Conservation (phyloP, 2,113 vertebrate species). For the Zosterops japonicus region DNA sequence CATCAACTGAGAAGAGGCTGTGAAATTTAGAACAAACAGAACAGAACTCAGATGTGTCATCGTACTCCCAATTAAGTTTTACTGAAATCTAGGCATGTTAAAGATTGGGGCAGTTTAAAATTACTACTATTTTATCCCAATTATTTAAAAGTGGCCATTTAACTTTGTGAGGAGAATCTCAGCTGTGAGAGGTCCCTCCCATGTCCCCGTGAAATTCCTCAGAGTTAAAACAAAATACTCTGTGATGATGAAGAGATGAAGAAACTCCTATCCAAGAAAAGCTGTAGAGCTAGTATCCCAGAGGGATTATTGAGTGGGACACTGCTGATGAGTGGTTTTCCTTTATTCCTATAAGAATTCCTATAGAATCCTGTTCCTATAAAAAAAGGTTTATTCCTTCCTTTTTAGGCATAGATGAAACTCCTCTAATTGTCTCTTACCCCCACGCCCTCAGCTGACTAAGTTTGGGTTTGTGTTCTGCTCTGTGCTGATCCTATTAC, state of each 20-base stretch:
- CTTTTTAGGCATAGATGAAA: background rate
- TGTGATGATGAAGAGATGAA: background rate
- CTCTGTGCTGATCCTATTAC: background rate
- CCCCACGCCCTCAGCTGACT: fast-evolving
- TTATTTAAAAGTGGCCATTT: background rate
- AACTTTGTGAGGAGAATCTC: background rate
- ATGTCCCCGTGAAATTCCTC: background rate
- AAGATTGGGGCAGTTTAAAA: background rate
- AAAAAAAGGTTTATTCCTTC: too few relatives aligned
- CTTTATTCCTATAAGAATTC: too few relatives aligned
- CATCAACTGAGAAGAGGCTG: background rate
- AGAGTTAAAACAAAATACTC: background rate
- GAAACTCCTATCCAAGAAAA: background rate
- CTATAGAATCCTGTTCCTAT: too few relatives aligned
- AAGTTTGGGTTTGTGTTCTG: background rate
- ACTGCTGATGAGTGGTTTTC: background rate
- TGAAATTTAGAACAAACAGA: background rate
- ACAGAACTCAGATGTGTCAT: background rate
- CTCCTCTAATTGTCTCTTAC: background rate
- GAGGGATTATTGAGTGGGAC: background rate
- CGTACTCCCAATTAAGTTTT: background rate
- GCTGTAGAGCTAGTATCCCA: background rate
- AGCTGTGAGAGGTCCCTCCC: background rate
- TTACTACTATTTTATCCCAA: background rate
- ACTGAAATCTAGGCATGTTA: background rate